phyloP scores from a whole-genome alignment of 2,113 vertebrate species.

The Anthoscopus minutus region DNA sequence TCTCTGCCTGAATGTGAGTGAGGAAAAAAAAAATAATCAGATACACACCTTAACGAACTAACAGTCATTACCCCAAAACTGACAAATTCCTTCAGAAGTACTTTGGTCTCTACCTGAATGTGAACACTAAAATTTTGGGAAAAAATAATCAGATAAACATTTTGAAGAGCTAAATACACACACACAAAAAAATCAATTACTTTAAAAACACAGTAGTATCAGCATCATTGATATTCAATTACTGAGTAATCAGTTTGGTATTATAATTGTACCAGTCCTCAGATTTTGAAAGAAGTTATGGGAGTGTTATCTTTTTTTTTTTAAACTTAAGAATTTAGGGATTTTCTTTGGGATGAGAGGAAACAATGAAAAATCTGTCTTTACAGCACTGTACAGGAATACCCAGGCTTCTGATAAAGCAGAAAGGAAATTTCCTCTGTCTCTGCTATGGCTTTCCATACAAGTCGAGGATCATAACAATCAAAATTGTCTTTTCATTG shows the following conservation, averaged over 20 bases:
- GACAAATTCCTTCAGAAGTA: not conserved
- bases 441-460: not conserved
- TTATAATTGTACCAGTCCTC: not conserved
- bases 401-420: not conserved
- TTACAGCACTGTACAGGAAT: not conserved
- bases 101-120: not conserved
- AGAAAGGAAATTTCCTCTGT: not conserved
- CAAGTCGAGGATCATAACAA: not conserved
- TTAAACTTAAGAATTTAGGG: not conserved
- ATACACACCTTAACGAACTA: not conserved
- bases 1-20: not conserved
- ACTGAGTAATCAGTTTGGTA: not conserved
- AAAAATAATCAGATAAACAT: not conserved
- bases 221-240: not conserved
- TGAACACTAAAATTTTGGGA: accelerated
- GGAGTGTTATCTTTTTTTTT: not conserved
- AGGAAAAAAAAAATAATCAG: accelerated
- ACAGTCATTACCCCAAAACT: not conserved
- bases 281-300: not conserved
- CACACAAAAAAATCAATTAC: not conserved
- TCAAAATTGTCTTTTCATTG: not conserved
- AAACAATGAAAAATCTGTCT: not conserved
- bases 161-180: not conserved
- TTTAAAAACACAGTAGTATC: not conserved
- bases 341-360: not conserved